Evolutionary conservation across 2,797 vertebrate species (phyloP), one percentile per base, ranked within the genome.

Genomic region (Centropyge bicolor): DNA sequence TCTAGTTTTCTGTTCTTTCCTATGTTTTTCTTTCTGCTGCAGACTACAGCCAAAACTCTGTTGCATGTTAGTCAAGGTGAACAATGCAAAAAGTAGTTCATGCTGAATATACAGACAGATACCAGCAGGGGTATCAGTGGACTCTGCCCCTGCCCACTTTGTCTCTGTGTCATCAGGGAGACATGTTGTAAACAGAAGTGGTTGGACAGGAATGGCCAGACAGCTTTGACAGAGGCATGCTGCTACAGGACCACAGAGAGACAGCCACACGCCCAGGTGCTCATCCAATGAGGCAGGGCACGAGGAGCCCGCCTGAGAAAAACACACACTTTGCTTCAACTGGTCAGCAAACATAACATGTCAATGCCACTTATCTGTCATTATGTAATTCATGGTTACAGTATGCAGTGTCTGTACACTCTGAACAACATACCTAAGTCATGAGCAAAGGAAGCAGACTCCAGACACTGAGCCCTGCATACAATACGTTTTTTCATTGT

Each of bases 161-260:
- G 27, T 31, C 48, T 67, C 13, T 45, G n/a, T 48, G 38, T 69
- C 43, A n/a, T 55, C 38, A 69, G 65, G 43, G 51, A 81, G 82
- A 60, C 64, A 87, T 70, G 67, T 80, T 20, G 14, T 63, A 22
- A 84, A 80, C n/a, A 82, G 3, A 79, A 68, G 81, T 24, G 1
- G 81, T 80, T 81, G 38, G 52, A 82, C 84, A 78, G 52, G 72
- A 89, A 82, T 74, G 60, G 43, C 38, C 24, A 64, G 49, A 59
- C 64, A 31, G 40, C 13, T 72, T 24, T 35, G 67, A 59, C 52
- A 14, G 46, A 70, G 68, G 71, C 91, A 54, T 83, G 91, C 77
- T 82, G 49, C 70, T 71, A 87, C 89, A 86, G 61, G 76, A 88
- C 49, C 6, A 12, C 35, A 48, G 20, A 10, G 11, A 55, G 22